Percentiles rank a stretch among this genome's conserved stretches.
Evolutionary conservation across 2,797 vertebrate species (phyloP).

Genomic region (Corythornis leucogaster): DNA sequence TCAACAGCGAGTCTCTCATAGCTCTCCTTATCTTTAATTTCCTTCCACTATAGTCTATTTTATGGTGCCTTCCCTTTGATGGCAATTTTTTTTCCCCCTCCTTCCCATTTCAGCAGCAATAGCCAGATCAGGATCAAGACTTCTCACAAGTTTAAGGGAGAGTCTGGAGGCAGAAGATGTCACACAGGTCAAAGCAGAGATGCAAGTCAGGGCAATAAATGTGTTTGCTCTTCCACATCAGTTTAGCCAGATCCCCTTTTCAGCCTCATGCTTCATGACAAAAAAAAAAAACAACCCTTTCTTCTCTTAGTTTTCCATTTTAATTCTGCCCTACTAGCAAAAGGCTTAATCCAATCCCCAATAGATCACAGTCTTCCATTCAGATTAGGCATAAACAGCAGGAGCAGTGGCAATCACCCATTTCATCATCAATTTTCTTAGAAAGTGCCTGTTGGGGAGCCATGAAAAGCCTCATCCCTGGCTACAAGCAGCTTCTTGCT

Average conservation of each 20-base stretch:
- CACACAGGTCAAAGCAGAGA: not conserved
- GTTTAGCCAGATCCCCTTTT: not conserved
- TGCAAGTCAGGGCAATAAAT: not conserved
- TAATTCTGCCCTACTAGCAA: not conserved
- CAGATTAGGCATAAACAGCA: not conserved
- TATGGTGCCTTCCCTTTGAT: not conserved
- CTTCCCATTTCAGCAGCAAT: constrained; percentile 5
- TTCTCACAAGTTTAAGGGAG: not conserved
- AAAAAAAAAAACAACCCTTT: not conserved
- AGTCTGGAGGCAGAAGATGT: not conserved
- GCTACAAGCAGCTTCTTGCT: not conserved
- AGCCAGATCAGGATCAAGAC: constrained; percentile 38
- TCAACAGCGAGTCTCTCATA: constrained; percentile 28
- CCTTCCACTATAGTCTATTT: constrained; percentile 42
- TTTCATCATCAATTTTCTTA: not conserved
- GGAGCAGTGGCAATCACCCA: not conserved
- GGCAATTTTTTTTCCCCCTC: not conserved
- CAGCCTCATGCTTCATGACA: not conserved
- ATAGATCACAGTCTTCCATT: not conserved
- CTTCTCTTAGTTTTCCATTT: not conserved
- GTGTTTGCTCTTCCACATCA: not conserved
- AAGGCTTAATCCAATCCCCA: not conserved
- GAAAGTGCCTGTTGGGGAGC: not conserved
- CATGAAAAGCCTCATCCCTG: not conserved
- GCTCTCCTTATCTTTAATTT: constrained; percentile 66